Conservation (phyloP, 2,888 invertebrate species). For the Phanerotoma sp. region DNA sequence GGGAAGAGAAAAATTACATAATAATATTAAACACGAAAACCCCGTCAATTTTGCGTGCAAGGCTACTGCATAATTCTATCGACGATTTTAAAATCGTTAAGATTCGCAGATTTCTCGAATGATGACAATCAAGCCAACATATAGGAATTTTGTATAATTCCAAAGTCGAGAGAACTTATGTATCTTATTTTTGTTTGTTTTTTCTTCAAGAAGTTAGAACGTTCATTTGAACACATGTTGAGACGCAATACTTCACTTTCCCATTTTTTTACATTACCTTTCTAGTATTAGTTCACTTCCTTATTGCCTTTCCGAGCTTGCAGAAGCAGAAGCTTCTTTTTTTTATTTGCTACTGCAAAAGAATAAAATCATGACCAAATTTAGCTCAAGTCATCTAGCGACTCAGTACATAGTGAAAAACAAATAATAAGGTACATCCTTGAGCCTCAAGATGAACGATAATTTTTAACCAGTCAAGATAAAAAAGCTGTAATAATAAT, state of each 20-base stretch:
- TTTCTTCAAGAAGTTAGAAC: constrained; percentile 1
- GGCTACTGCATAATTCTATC: background rate
- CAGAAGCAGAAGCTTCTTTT: too few relatives aligned
- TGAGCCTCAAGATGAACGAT: constrained; percentile 11
- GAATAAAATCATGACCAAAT: background rate
- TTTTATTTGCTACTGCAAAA: constrained; percentile 1
- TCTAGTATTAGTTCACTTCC: constrained; percentile 18
- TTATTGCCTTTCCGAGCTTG: constrained; percentile 14
- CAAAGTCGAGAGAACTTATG: constrained; percentile 14
- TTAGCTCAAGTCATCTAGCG: background rate
- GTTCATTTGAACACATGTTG: background rate
- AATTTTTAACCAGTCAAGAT: background rate
- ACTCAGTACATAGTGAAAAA: constrained; percentile 29
- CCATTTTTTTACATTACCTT: constrained; percentile 5
- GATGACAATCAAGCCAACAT: constrained; percentile 1
- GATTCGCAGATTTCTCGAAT: background rate
- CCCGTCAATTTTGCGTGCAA: background rate
- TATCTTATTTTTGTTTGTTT: too few relatives aligned
- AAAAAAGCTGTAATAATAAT: background rate
- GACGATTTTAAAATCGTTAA: background rate
- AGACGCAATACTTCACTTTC: constrained; percentile 5
- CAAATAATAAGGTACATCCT: constrained; percentile 32
- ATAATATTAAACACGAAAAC: background rate
- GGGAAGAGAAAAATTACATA: constrained; percentile 1
- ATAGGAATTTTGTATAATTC: background rate